Evolutionary conservation across 1,140 invertebrate species (phyloP), one percentile per base, ranked within the genome.

Genomic region (Drosophila arawakana): DNA sequence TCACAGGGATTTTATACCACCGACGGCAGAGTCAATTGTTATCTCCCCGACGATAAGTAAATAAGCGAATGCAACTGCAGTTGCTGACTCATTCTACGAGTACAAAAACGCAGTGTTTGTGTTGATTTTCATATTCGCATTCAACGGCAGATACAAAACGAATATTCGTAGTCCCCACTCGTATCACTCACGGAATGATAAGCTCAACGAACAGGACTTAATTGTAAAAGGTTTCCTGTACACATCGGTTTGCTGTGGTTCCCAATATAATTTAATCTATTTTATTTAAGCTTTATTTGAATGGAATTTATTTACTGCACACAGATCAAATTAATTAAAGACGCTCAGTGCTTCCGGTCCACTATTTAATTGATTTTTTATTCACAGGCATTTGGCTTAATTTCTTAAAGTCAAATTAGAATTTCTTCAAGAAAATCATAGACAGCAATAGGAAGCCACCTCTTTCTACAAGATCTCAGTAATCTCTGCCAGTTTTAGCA

Each of bases 251-350:
- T 65, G 41, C 35, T 65, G 69, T 72, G 49, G 43, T n/a, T 39
- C n/a, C 35, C 21, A 18, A 44, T 37, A 52, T 80, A 67, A 84
- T 83, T 83, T 60, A 82, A 88, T 86, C 69, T 79, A 73, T 76
- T 79, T 82, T 69, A 73, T 80, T 82, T 73, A 80, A 83, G 65
- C 54, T 69, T 81, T 86, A 82, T 85, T 85, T 82, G 82, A 85
- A 88, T 79, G 76, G 57, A 69, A 39, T 54, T 49, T 37, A 50
- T 59, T 21, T 25, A 35, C 43, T 60, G 25, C 50, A 65, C 30
- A 30, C 37, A 63, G 61, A 54, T 54, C 50, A n/a, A 0, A 37
- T 54, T 34, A 54, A 54, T 37, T 54, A 54, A 15, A 54, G 50
- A 54, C n/a, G 9, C 30, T 37, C 30, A n/a, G n/a, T n/a, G n/a